These are phyloP conservation scores for Bradysia coprophila DNA, from an alignment of 1,140 invertebrate species.

Conservation along the genomic window DNA sequence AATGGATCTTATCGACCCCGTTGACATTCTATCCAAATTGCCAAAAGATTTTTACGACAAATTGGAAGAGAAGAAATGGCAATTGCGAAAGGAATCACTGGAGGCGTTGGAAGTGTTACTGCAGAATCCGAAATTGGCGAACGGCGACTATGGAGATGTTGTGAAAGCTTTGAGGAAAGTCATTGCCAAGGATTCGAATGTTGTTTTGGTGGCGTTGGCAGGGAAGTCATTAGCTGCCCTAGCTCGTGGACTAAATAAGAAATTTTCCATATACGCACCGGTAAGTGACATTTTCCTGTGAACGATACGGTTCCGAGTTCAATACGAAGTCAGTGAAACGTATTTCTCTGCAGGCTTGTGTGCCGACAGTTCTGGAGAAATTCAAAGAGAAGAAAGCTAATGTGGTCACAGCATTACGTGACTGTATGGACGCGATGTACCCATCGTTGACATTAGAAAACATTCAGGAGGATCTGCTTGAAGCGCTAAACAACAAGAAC, in stretches of 20 bases:
- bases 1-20: slow-evolving; percentile 76
- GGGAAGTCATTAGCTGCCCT: slow-evolving; percentile 68
- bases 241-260: slow-evolving; percentile 71
- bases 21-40: slow-evolving; percentile 81
- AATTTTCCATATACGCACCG: slow-evolving; percentile 70
- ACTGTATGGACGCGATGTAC: slow-evolving; percentile 86
- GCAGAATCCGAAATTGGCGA: slow-evolving; percentile 67
- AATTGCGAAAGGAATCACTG: slow-evolving; percentile 82
- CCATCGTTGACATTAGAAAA: slow-evolving; percentile 66
- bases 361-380: slow-evolving; percentile 76
- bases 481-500: slow-evolving; percentile 86
- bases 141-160: slow-evolving; percentile 83
- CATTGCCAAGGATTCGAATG: slow-evolving; percentile 88
- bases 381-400: slow-evolving; percentile 95
- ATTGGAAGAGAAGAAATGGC: slow-evolving; percentile 94
- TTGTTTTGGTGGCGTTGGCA: slow-evolving; percentile 76
- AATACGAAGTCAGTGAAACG: too few species aligned
- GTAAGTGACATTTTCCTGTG: slow-evolving; percentile 7
- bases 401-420: slow-evolving; percentile 67
- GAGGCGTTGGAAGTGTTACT: slow-evolving; percentile 62
- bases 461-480: slow-evolving; percentile 68
- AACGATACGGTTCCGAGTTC: not conserved
- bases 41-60: slow-evolving; percentile 95
- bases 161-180: slow-evolving; percentile 80
- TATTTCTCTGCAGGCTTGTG: slow-evolving; percentile 37